Evolutionary conservation across 2,888 invertebrate species (phyloP), one percentile per base, ranked within the genome.

Genomic region (Doris montereyensis): DNA sequence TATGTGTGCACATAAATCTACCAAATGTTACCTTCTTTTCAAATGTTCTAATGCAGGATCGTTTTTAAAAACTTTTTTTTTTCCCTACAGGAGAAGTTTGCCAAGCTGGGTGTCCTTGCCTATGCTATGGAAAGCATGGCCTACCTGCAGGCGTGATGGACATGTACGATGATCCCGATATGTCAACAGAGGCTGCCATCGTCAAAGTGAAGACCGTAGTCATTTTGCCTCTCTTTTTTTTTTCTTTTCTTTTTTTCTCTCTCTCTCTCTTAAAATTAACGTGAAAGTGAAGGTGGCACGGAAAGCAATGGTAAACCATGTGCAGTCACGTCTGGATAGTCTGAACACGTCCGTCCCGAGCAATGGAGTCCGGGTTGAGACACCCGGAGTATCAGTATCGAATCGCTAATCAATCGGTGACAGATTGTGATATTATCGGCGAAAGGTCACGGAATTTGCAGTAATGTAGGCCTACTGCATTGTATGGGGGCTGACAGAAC

Each of bases 81-180:
- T 5, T n/a, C 57, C 52, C 81, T 86, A 1, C 82, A 92, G 91
- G 92, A 93, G 76, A 93, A 93, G 83, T 84, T 93, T 78, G 92
- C 93, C 0, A 91, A 92, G 82, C 90, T 93, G 79, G 91, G 93
- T 1, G 88, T 92, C 0, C 89, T 92, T 0, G 91, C 94, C 0
- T 98, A 97, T 88, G 95, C 95, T 0, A 94, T 96, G 90, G 98
- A 98, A 91, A 96, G 97, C 86, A 94, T 96, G 88, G 93, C 95
- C 1, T 98, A 96, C 90, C 92, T 96, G 94, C 96, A 0, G 96
- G 96, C 0, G 91, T 96, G 5, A 87, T 95, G 30, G 98, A 98
- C 88, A 93, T 93, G 0, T 96, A 95, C 83, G 91, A 94, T 35
- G 92, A 94, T n/a, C 95, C 96, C 76, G 97, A 98, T 88, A 93